Base-by-base conservation (phyloP, 37 sponge, comb jelly and placozoan species). In the Hormiphora californensis region DNA sequence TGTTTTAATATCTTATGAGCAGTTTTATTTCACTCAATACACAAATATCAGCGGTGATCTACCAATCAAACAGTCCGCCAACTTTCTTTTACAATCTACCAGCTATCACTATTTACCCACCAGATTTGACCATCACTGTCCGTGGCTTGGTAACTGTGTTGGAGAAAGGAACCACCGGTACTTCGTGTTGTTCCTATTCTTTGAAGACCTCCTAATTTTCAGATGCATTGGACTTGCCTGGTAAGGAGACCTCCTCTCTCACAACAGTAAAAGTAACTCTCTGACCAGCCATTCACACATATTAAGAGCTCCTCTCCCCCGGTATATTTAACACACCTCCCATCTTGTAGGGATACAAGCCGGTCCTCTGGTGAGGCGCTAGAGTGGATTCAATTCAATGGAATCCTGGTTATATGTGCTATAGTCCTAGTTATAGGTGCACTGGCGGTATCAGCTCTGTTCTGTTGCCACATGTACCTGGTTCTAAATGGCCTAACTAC, bases 101-200 rank as follows among this genome's bases (percentile, higher is more conserved):
- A n/a, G n/a, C n/a, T n/a, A n/a, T n/a, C n/a, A n/a, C n/a, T n/a
- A n/a, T n/a, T n/a, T n/a, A 49, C 27, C 5, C 27, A n/a, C 12
- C 81, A 73, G 81, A 46, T 73, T 73, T 41, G 81, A 73, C 46
- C 81, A 73, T 28, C 81, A 73, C 81, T 73, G 81, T 28, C 81
- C 81, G 3, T 73, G 81, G 81, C 27, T 73, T 4, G 81, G 81
- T 4, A 73, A 73, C 81, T 73, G 81, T 73, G 81, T 73, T 21
- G 81, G 81, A 22, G 81, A 73, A 46, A 73, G 81, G 38, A 73
- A 73, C 23, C 81, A 73, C 46, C 41, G 81, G 12, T 1, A n/a
- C 4, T 73, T 73, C 46, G n/a, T 73, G 25, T 73, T n/a, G 28
- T 73, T 73, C 46, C 81, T 73, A 1, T 11, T 73, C 5, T 21